A percentile compares a stretch with the other conserved stretches of the same genome.
Evolutionary conservation across 2,113 vertebrate species (phyloP).

Genomic region (Phaethornis superciliosus): DNA sequence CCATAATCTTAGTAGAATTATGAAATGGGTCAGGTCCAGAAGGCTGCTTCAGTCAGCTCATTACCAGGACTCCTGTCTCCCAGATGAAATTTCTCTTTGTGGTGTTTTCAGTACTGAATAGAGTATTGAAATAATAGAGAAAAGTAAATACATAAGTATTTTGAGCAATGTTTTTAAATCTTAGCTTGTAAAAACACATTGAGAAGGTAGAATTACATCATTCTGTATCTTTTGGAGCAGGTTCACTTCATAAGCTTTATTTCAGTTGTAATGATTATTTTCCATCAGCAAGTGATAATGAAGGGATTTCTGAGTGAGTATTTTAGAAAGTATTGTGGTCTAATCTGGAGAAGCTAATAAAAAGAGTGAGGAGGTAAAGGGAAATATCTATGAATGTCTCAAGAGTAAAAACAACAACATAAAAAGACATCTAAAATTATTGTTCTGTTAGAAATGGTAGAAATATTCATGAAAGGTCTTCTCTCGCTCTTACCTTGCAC

Average conservation of each 20-base stretch:
- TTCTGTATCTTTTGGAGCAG: not conserved
- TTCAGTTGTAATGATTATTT: not conserved
- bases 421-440: not conserved
- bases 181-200: not conserved
- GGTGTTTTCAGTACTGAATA: not conserved
- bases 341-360: not conserved
- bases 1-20: not conserved
- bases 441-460: not conserved
- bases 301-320: not conserved
- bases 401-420: not conserved
- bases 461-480: not conserved
- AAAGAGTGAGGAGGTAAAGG: not conserved
- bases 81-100: not conserved
- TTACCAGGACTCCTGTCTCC: not conserved
- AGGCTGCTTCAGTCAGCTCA: not conserved
- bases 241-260: not conserved
- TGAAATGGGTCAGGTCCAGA: not conserved
- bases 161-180: not conserved
- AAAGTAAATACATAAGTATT: not conserved
- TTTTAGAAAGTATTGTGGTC: not conserved
- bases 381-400: not conserved
- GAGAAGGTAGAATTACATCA: not conserved
- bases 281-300: not conserved
- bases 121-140: not conserved
- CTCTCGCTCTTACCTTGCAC: not conserved